These are phyloP conservation scores for Leptodirus hochenwartii DNA, from an alignment of 2,888 invertebrate species.

Conservation along the genomic window DNA sequence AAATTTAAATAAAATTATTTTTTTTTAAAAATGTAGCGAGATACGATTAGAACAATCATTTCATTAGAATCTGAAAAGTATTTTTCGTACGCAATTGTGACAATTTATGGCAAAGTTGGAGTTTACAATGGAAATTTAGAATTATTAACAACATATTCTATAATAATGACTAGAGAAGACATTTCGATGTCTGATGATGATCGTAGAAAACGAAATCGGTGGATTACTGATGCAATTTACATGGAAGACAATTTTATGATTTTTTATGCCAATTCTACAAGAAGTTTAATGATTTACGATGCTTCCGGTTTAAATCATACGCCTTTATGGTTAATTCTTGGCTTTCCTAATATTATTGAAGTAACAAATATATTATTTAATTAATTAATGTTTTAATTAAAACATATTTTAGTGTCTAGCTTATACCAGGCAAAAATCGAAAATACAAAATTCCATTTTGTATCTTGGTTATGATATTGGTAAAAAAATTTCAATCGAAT, in stretches of 20 bases:
- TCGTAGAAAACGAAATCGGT: slow-evolving; percentile 31
- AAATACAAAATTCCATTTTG: too few relatives aligned
- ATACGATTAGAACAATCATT: slow-evolving; percentile 37
- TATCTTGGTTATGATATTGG: too few relatives aligned
- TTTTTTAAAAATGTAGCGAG: slow-evolving; percentile 32
- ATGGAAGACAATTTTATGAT: slow-evolving; percentile 35
- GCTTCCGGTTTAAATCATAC: slow-evolving; percentile 37
- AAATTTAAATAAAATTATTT: slow-evolving; percentile 2
- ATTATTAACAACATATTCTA: slow-evolving; percentile 31
- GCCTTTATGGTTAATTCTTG: slow-evolving; percentile 36
- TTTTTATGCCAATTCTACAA: slow-evolving; percentile 35
- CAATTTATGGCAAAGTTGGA: slow-evolving; percentile 38
- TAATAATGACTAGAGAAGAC: slow-evolving; percentile 35
- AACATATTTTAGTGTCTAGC: too few relatives aligned
- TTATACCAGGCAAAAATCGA: too few relatives aligned
- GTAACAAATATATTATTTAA: slow-evolving; percentile 19
- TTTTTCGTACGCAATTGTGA: slow-evolving; percentile 40
- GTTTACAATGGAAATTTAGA: slow-evolving; percentile 37
- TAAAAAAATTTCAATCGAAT: too few relatives aligned
- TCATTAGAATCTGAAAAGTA: slow-evolving; percentile 34
- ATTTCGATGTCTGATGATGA: slow-evolving; percentile 22
- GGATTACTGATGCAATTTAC: slow-evolving; percentile 45
- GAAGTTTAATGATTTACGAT: slow-evolving; percentile 40
- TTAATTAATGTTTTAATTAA: not conserved
- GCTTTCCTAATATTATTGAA: slow-evolving; percentile 35